A percentile compares a stretch with the other conserved stretches of the same genome.
These are phyloP conservation scores for Brachylomia viminalis DNA, from an alignment of 2,888 invertebrate species.

Conservation along the genomic window DNA sequence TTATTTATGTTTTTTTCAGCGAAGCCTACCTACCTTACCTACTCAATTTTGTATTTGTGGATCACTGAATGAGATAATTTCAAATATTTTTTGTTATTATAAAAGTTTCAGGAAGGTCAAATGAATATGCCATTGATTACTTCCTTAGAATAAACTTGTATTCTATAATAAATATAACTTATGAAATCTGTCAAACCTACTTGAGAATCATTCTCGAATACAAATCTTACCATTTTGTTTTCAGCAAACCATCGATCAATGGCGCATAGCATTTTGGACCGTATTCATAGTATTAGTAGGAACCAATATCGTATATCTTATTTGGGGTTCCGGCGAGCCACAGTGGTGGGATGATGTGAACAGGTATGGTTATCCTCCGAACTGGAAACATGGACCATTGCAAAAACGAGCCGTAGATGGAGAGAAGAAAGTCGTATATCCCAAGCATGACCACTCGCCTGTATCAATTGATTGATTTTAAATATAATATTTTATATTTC, in stretches of 20 bases:
- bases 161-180: no score
- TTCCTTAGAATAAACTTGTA: neutral
- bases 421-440: conserved; percentile 83
- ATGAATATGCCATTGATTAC: neutral
- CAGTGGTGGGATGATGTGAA: conserved; percentile 94
- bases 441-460: conserved; percentile 85
- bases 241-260: conserved; percentile 92
- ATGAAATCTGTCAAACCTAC: no score
- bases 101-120: no score
- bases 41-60: neutral
- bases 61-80: neutral
- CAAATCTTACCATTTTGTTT: conserved; percentile 67
- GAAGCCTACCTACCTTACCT: neutral
- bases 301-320: conserved; percentile 92
- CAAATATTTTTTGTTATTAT: no score
- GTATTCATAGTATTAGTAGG: conserved; percentile 92
- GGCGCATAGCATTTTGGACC: conserved; percentile 95
- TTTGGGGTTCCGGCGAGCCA: conserved; percentile 94
- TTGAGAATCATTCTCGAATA: neutral
- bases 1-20: conserved; percentile 79
- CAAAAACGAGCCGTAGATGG: conserved; percentile 71
- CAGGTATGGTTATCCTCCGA: conserved; percentile 83
- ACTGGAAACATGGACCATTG: conserved; percentile 84
- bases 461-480: conserved; percentile 72
- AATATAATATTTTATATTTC: conserved; percentile 38